Conservation (phyloP, 2,888 invertebrate genomes). For the Acleris cristana region DNA sequence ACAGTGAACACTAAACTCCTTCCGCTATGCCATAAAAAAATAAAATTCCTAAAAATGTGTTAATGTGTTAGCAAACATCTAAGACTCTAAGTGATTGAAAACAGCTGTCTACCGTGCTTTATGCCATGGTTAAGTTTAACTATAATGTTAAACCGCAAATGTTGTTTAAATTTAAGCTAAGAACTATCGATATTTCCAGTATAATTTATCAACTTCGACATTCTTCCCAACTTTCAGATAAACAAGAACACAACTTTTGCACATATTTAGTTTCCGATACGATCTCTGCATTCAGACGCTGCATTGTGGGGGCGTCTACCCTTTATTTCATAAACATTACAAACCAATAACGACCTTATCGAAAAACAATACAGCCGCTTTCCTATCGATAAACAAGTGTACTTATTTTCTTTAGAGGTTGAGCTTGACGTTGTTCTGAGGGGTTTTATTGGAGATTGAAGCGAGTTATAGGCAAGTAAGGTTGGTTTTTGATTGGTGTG, state of each 20-base stretch:
- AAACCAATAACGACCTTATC: conserved; percentile 48
- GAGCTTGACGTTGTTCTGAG: conserved; percentile 6
- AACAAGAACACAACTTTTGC: conserved; percentile 54
- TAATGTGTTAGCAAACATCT: too few species aligned
- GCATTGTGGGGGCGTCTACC: conserved; percentile 65
- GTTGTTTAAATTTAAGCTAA: too few species aligned
- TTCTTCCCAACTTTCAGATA: conserved; percentile 42
- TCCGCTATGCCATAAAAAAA: too few species aligned
- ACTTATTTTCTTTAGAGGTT: conserved; percentile 43
- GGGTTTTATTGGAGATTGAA: conserved; percentile 42
- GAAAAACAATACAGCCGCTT: conserved; percentile 45
- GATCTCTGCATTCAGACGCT: conserved; percentile 57
- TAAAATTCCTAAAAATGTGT: too few species aligned
- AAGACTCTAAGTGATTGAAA: too few species aligned
- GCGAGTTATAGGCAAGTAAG: conserved; percentile 39
- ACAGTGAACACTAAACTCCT: too few species aligned
- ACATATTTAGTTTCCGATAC: conserved; percentile 66
- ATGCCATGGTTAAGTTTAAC: too few species aligned
- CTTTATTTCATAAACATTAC: conserved; percentile 62
- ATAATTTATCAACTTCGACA: conserved; percentile 28
- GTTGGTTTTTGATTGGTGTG: conserved; percentile 49
- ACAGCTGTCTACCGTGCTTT: too few species aligned
- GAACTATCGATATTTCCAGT: neutral
- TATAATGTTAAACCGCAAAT: too few species aligned
- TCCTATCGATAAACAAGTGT: conserved; percentile 41